phyloP scores from a whole-genome alignment of 2,888 invertebrate species.

The Netelia fuscicornis region DNA sequence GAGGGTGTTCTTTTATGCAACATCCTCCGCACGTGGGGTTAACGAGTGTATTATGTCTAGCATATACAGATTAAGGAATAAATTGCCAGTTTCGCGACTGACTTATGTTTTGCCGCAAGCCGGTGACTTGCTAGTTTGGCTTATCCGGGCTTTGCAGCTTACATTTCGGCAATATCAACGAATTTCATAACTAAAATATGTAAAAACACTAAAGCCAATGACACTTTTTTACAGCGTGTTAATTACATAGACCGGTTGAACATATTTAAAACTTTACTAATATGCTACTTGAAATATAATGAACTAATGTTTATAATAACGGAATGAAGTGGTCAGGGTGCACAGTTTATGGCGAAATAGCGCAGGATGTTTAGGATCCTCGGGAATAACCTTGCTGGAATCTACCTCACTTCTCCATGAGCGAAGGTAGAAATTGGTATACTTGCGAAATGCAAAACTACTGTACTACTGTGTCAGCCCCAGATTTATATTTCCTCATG shows the following conservation, averaged over 20 bases:
- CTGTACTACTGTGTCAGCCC: slow-evolving; percentile 15
- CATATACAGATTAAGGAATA: slow-evolving; percentile 25
- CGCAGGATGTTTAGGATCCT: slow-evolving; percentile 36
- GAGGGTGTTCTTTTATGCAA: not conserved
- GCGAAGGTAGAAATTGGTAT: slow-evolving; percentile 9
- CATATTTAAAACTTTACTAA: too few species aligned
- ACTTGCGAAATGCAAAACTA: slow-evolving; percentile 14
- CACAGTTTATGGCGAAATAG: slow-evolving; percentile 19
- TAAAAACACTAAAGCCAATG: too few species aligned
- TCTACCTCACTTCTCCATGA: not conserved
- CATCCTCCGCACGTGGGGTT: slow-evolving; percentile 37
- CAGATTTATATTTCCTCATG: slow-evolving; percentile 52
- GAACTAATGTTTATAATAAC: not conserved
- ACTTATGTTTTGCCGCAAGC: slow-evolving; percentile 33
- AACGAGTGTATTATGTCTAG: slow-evolving; percentile 47
- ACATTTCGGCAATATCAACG: slow-evolving; percentile 18
- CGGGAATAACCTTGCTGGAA: not conserved
- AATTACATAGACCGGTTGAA: too few species aligned
- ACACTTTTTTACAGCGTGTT: too few species aligned
- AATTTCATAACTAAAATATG: slow-evolving; percentile 20
- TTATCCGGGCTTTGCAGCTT: slow-evolving; percentile 30
- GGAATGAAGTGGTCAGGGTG: not conserved
- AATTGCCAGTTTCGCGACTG: slow-evolving; percentile 38
- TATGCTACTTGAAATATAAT: too few species aligned
- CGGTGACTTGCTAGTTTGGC: slow-evolving; percentile 24